Base-by-base conservation (phyloP, 2,797 vertebrate genomes). In the Acridotheres tristis region DNA sequence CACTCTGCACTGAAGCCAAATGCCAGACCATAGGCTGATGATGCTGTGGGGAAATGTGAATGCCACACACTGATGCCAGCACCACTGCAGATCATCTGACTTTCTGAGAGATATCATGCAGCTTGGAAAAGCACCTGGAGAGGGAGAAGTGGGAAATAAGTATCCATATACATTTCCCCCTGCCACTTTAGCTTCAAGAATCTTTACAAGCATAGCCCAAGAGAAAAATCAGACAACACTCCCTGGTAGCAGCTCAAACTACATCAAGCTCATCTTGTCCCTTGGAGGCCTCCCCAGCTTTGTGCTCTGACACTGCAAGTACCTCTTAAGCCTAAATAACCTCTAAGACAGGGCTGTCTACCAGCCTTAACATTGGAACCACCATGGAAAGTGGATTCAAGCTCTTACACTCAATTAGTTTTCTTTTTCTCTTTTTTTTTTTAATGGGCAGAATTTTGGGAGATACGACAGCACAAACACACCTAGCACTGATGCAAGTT, bases 171-270 rank as follows among this genome's bases (percentile, higher is more conserved):
- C 5, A 51, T 16, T 57, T 32, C 16, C 2, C 4, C 5, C 7
- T 0, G 0, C 6, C 8, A 6, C 3, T 58, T 30, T 51, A 81
- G 14, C 12, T 82, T 62, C 58, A 40, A n/a, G 16, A 63, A 2
- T 43, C 34, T 80, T 77, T n/a, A 67, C 26, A 50, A 45, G 5
- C 12, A 53, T 15, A 69, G 23, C 9, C 11, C 53, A 83, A 77
- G 25, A 32, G 54, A 68, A 87, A 76, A 71, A 67, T 16, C 22
- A 73, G n/a, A 75, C 15, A 10, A 17, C 10, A 3, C 20, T 42
- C 16, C 19, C 48, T 67, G 32, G 20, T 36, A 72, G 57, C 22
- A 76, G 40, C 9, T 23, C 32, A 77, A 34, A 59, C 2, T 3
- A 48, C 13, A 26, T 3, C 3, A 76, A 59, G 13, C 13, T 69